Base-by-base conservation (phyloP, 2,888 invertebrate genomes). In the Lottia gigantea region DNA sequence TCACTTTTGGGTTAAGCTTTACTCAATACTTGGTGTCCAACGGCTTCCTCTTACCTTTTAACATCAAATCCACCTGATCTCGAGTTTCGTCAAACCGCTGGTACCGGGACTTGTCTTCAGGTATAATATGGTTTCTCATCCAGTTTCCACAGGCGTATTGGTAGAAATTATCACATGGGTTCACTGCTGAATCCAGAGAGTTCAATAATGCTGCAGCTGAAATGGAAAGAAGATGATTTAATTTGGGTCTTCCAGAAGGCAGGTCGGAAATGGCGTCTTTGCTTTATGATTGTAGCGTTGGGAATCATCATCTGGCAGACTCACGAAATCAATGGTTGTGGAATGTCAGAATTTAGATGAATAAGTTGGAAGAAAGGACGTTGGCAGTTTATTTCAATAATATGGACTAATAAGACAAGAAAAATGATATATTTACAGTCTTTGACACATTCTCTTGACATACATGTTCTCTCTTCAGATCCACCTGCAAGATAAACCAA, bases 121-220 rank as follows among this genome's bases (percentile, higher is more conserved):
- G 68, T 23, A 68, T 68, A 16, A 61, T 62, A 25, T 61, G 62
- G 46, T 46, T 62, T n/a, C 62, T 19, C 26, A 62, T 68, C 68
- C 68, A 68, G 45, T 68, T 62, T 15, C 68, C 68, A 19, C 68
- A 68, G 25, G 68, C 40, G 46, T 62, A 68, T 46, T 68, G 45
- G 25, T 62, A 68, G 46, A 68, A 68, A 61, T 68, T 46, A 11
- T 68, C 63, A 63, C 68, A 68, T 0, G 68, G 68, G 46, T 68
- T 46, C 8, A 68, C 68, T 16, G 40, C 31, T n/a, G 46, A 46
- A 62, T 68, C 68, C 25, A 68, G 45, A 15, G 68, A 49, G 25
- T 62, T 46, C 61, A 68, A 46, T 11, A 68, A 45, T 23, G 62
- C 45, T 40, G 68, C 68, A 19, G 68, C 68, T 68, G 23, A 1